A percentile compares a stretch with the other conserved stretches of the same genome.
phyloP scores from a whole-genome alignment of 2,113 vertebrate species.

The Hemicordylus capensis region DNA sequence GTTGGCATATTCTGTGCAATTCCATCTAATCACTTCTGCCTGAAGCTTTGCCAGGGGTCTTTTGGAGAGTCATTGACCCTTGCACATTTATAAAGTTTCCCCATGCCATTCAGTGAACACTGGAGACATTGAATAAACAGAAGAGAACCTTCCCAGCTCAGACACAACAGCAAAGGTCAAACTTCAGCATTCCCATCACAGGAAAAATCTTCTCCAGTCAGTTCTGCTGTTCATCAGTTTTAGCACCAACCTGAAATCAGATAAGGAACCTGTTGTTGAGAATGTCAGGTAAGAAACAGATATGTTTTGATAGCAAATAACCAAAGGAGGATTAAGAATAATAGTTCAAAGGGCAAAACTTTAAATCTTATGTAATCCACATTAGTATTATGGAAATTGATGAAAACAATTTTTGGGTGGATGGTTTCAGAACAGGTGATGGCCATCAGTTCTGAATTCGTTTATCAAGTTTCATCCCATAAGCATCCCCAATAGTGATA shows the following conservation, averaged over 20 bases:
- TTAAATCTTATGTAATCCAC: background rate
- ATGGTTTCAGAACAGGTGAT: background rate
- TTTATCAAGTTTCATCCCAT: background rate
- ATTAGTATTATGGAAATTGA: background rate
- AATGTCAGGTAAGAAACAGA: background rate
- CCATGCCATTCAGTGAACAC: slow-evolving; percentile 1
- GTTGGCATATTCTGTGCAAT: background rate
- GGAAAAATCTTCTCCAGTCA: background rate
- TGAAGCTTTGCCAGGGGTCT: background rate
- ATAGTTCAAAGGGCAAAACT: background rate
- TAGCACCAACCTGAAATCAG: background rate
- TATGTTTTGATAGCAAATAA: background rate
- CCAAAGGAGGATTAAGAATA: background rate
- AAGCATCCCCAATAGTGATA: background rate
- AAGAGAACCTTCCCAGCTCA: slow-evolving; percentile 53
- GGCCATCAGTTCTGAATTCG: too few species aligned
- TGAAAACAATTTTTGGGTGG: background rate
- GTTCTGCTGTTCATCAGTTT: background rate
- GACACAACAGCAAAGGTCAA: slow-evolving; percentile 46
- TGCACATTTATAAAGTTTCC: slow-evolving; percentile 27
- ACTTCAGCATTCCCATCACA: slow-evolving; percentile 9
- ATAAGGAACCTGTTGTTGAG: background rate
- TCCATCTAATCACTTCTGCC: slow-evolving; percentile 7
- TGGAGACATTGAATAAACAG: slow-evolving; percentile 36
- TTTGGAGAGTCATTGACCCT: slow-evolving; percentile 10